phyloP scores from a whole-genome alignment of 2,797 vertebrate species.

The Tadarida brasiliensis region DNA sequence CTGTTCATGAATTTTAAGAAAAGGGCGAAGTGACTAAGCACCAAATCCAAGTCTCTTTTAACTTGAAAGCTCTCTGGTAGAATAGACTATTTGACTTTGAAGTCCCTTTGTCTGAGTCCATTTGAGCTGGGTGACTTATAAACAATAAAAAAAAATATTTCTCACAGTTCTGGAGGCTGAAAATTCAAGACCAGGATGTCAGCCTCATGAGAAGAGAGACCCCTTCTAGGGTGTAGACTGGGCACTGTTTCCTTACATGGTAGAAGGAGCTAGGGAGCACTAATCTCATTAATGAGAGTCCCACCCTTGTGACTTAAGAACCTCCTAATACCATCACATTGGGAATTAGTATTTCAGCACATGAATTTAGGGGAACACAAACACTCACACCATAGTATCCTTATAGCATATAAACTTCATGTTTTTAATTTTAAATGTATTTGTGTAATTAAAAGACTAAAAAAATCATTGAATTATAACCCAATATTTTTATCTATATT shows the following conservation, averaged over 20 bases:
- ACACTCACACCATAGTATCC: not conserved
- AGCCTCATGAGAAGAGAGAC: not conserved
- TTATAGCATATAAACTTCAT: not conserved
- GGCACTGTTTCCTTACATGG: not conserved
- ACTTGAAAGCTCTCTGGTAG: not conserved
- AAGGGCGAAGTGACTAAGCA: not conserved
- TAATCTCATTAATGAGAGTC: not conserved
- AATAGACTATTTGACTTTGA: not conserved
- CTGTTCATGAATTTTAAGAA: not conserved
- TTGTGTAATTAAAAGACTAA: not conserved
- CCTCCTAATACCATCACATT: not conserved
- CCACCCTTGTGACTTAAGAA: not conserved
- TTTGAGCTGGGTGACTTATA: not conserved
- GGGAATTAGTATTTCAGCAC: not conserved
- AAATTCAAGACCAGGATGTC: not conserved
- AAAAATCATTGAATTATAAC: slow-evolving; percentile 17
- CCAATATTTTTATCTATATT: not conserved
- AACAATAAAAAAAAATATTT: not conserved
- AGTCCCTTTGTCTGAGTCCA: not conserved
- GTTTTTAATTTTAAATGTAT: not conserved
- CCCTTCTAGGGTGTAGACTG: not conserved
- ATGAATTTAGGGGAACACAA: not conserved
- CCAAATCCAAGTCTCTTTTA: not conserved
- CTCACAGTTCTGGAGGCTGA: not conserved
- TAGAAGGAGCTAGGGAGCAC: not conserved